These are phyloP conservation scores for Coturnix japonica DNA, from an alignment of 2,113 vertebrate genomes.

Conservation along the genomic window DNA sequence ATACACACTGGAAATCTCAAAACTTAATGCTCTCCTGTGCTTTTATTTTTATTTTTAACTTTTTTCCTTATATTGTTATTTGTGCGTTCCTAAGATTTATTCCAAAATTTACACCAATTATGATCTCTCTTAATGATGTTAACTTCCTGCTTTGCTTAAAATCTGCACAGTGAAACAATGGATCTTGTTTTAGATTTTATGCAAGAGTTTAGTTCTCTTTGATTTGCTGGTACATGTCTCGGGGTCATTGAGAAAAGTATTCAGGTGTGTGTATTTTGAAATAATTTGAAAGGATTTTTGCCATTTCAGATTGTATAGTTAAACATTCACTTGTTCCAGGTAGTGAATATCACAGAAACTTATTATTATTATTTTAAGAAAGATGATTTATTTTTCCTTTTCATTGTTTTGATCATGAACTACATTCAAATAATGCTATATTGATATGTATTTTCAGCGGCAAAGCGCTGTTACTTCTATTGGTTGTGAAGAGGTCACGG, in stretches of 20 bases:
- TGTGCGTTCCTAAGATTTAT: background rate
- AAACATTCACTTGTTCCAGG: background rate
- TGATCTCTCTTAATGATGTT: background rate
- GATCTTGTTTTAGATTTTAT: background rate
- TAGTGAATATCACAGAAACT: background rate
- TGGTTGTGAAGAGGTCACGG: background rate
- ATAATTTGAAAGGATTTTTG: background rate
- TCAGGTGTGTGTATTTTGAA: rapidly evolving
- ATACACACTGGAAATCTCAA: background rate
- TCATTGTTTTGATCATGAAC: background rate
- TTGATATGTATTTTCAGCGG: background rate
- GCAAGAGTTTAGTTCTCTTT: background rate
- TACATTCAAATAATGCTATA: background rate
- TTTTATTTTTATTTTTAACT: background rate
- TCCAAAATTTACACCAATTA: background rate
- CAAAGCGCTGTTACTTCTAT: background rate
- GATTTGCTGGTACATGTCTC: background rate
- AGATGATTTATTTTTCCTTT: background rate
- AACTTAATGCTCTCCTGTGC: background rate
- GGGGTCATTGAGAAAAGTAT: background rate
- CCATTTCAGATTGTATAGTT: background rate
- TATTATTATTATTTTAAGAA: too few relatives aligned
- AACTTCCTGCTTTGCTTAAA: background rate
- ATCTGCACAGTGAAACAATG: background rate
- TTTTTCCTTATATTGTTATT: background rate